phyloP scores from a whole-genome alignment of 2,888 invertebrate genomes.

The Cenopis cana region DNA sequence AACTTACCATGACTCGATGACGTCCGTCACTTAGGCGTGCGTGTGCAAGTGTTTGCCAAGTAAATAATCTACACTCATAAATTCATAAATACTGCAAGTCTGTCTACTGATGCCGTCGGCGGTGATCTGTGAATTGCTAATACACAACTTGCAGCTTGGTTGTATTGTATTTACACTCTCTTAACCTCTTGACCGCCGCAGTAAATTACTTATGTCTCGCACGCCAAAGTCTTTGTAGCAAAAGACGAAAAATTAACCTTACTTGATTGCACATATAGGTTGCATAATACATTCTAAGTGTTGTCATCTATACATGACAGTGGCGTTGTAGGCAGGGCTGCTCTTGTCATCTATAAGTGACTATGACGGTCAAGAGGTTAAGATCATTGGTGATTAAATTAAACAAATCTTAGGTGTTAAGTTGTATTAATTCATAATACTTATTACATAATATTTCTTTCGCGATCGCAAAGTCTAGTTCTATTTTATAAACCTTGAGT shows the following conservation, averaged over 20 bases:
- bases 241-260: too few relatives aligned
- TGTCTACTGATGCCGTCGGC: constrained; percentile 33
- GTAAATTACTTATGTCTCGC: too few relatives aligned
- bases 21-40: constrained; percentile 29
- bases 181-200: too few relatives aligned
- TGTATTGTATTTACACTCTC: constrained; percentile 38
- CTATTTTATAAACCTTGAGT: constrained; percentile 1
- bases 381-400: constrained; percentile 59
- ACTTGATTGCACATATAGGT: too few relatives aligned
- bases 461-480: constrained; percentile 54
- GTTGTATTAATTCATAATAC: constrained; percentile 74
- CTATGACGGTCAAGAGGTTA: too few relatives aligned
- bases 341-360: too few relatives aligned
- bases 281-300: too few relatives aligned
- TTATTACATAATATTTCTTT: constrained; percentile 62
- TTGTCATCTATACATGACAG: too few relatives aligned
- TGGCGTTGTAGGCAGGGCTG: too few relatives aligned
- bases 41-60: constrained; percentile 44
- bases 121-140: constrained; percentile 41
- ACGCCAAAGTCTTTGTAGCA: too few relatives aligned
- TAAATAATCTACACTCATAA: constrained; percentile 39
- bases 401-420: constrained; percentile 65
- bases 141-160: constrained; percentile 36
- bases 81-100: constrained; percentile 40
- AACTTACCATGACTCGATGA: constrained; percentile 37